Percentiles rank a stretch among this genome's conserved stretches.
Conservation (phyloP, 2,113 vertebrate genomes). For the Mirza zaza region DNA sequence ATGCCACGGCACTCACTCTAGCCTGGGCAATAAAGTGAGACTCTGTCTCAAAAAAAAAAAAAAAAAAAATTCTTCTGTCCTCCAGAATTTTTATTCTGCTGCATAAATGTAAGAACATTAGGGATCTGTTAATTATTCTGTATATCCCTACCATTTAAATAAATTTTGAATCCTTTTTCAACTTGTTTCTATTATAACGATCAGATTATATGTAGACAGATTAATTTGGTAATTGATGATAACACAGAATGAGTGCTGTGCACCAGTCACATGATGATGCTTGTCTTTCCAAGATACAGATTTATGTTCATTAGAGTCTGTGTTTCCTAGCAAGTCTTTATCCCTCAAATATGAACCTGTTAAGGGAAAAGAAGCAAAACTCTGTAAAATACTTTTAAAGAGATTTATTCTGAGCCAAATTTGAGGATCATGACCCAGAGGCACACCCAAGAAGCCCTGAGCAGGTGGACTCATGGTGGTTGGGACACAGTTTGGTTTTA, state of each 20-base stretch:
- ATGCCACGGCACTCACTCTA: no score
- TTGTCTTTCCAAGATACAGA: background rate
- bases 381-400: no score
- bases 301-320: background rate
- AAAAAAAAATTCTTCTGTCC: background rate
- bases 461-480: no score
- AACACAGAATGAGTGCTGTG: background rate
- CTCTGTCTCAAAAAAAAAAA: background rate
- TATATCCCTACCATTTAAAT: background rate
- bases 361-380: no score
- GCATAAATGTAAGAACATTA: background rate
- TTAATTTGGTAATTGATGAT: background rate
- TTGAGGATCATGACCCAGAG: no score
- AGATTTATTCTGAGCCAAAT: no score
- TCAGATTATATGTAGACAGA: background rate
- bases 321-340: background rate
- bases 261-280: background rate
- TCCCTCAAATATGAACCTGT: background rate
- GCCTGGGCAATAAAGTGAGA: no score
- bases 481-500: no score
- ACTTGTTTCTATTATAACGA: background rate
- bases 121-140: background rate
- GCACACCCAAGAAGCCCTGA: no score
- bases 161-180: background rate
- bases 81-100: background rate